Conservation (phyloP, 2,113 vertebrate genomes). For the Clarias macrocephalus region DNA sequence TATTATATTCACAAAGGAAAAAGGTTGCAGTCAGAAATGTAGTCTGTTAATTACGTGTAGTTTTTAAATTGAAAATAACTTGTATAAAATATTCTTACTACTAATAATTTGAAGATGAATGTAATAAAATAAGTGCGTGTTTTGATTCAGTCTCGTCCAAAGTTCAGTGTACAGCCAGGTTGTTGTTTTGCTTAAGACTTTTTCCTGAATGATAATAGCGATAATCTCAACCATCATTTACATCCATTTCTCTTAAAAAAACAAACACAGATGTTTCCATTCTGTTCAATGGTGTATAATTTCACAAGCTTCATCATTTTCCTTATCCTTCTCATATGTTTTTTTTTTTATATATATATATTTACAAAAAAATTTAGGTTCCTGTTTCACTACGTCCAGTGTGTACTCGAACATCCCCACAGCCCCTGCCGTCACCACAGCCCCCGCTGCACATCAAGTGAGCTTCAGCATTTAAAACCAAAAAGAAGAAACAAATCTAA, state of each 20-base stretch:
- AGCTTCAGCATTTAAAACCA: neutral
- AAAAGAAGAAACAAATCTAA: neutral
- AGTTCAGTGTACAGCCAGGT: neutral
- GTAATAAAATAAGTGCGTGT: neutral
- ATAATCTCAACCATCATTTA: neutral
- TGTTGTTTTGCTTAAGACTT: too few relatives aligned
- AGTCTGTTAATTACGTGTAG: neutral
- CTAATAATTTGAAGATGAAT: neutral
- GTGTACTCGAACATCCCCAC: slow-evolving; percentile 75
- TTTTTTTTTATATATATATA: neutral
- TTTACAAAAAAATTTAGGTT: slow-evolving; percentile 59
- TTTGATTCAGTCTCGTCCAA: neutral
- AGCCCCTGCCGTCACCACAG: slow-evolving; percentile 65
- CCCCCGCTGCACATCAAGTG: slow-evolving; percentile 62
- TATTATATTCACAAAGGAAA: neutral
- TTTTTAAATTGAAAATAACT: too few relatives aligned
- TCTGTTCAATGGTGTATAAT: neutral
- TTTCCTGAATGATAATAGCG: neutral
- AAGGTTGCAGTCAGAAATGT: neutral
- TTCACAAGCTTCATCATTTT: neutral
- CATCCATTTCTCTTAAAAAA: neutral
- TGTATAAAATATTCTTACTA: neutral
- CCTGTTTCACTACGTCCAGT: slow-evolving; percentile 77
- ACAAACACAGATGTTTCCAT: neutral
- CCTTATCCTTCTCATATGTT: neutral